Base-by-base conservation (phyloP, 1,140 invertebrate species). In the Oscheius sp. region DNA sequence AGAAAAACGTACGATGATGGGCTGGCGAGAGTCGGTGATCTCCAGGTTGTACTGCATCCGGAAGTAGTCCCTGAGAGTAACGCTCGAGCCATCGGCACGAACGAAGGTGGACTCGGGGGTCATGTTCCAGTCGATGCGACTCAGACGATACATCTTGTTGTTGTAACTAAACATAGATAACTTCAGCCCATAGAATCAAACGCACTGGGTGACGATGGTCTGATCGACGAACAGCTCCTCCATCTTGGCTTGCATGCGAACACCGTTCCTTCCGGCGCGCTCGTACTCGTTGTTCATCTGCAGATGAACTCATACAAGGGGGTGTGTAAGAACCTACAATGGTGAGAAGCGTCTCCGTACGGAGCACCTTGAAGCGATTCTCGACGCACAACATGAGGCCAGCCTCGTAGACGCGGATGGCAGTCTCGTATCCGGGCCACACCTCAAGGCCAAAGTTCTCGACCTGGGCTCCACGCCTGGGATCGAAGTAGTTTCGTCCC, bases 331-430 rank as follows among this genome's bases (percentile, higher is more conserved):
- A 58, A 1, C 55, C 36, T 34, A 71, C 58, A 20, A 67, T 20
- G 15, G 20, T 18, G 38, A 29, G 42, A 31, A 74, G 38, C 1
- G 28, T 55, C n/a, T 67, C 63, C 38, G 26, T 62, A 3, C 72
- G 45, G 29, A 74, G 68, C 32, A 74, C 59, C 29, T 74, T 74
- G 65, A 74, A 74, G 7, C 72, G 32, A 28, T 74, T 74, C 23
- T 74, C 72, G 36, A 74, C 45, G 34, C 72, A 74, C 18, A 74
- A 58, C 72, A 74, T 74, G 23, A 74, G 23, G 18, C 65, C 13
- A 2, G 49, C 29, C 31, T 74, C 72, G 46, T 74, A 74, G 46
- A 67, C 38, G 13, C 72, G 72, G 26, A 74, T 67, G 2, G 72
- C 72, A 15, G 72, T 68, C n/a, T 68, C 65, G 36, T 59, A 68